Base-by-base conservation (phyloP, 1,140 invertebrate genomes). In the Temnothorax nylanderi region DNA sequence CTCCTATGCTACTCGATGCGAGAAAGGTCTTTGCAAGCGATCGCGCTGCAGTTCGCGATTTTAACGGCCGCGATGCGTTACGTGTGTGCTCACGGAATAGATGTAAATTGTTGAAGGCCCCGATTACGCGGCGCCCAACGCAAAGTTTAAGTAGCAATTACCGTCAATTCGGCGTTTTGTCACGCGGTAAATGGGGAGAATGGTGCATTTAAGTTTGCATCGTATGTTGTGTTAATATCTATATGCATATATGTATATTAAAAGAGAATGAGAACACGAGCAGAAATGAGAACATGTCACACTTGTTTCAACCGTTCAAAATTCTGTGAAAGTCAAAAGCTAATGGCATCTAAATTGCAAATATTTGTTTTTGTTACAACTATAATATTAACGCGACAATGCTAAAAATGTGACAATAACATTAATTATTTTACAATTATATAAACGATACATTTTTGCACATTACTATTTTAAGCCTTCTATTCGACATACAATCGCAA, bases 61-160 rank as follows among this genome's bases (percentile, higher is more conserved):
- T 74, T 56, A 67, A 75, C 60, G 64, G 21, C 32, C 32, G 13
- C 51, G 67, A 13, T 60, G 74, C 56, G 34, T 64, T 37, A 37
- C 47, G 49, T 11, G 18, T 11, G 49, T 86, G 51, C 1, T 8
- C 69, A 49, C 18, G 41, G 32, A 58, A 67, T 85, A 49, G 62
- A 71, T 78, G n/a, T 77, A 67, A 75, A 85, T 84, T 84, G 41
- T 84, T 62, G 41, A 60, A 74, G 62, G 75, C 47, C 41, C 51
- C 11, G 51, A 58, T 64, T 75, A 26, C 21, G 37, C 6, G 60
- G n/a, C 44, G 74, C 32, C 34, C 58, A 54, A 64, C 11, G 69
- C 10, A 4, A 84, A 84, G 26, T 75, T 84, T 84, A 84, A 84
- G 69, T 75, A 84, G 67, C 80, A 84, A 60, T 84, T 84, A 84